phyloP scores from a whole-genome alignment of 2,888 invertebrate genomes.

The Amphipoea lucens region DNA sequence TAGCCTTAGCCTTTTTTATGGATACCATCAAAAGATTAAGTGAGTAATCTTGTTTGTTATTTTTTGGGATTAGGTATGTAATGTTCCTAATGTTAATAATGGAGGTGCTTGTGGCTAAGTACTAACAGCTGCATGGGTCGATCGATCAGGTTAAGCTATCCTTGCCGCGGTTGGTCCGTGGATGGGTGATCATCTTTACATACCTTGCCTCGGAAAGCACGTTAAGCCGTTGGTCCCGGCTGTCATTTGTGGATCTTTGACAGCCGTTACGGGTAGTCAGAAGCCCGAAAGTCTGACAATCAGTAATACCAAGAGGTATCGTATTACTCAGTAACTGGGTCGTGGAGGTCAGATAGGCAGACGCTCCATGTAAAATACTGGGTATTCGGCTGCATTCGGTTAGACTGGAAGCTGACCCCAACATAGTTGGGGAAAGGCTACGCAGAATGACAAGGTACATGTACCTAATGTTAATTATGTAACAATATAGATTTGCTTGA shows the following conservation, averaged over 20 bases:
- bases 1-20: conserved; percentile 14
- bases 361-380: too few species aligned
- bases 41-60: conserved; percentile 4
- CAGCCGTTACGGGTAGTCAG: too few species aligned
- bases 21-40: conserved; percentile 5
- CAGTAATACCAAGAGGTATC: too few species aligned
- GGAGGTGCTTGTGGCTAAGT: neutral
- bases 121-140: neutral
- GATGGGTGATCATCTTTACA: neutral
- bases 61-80: conserved; percentile 1
- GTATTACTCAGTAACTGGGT: too few species aligned
- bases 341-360: too few species aligned
- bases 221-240: too few species aligned
- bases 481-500: neutral
- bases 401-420: too few species aligned
- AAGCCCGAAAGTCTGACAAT: too few species aligned
- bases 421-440: too few species aligned
- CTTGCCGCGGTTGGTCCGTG: neutral
- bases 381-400: too few species aligned
- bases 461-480: neutral
- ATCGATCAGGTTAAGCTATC: neutral
- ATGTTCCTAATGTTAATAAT: neutral
- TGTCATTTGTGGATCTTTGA: too few species aligned
- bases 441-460: too few species aligned
- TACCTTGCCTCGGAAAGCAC: neutral